Base-by-base conservation (phyloP, 2,113 vertebrate genomes). In the Corapipo altera region DNA sequence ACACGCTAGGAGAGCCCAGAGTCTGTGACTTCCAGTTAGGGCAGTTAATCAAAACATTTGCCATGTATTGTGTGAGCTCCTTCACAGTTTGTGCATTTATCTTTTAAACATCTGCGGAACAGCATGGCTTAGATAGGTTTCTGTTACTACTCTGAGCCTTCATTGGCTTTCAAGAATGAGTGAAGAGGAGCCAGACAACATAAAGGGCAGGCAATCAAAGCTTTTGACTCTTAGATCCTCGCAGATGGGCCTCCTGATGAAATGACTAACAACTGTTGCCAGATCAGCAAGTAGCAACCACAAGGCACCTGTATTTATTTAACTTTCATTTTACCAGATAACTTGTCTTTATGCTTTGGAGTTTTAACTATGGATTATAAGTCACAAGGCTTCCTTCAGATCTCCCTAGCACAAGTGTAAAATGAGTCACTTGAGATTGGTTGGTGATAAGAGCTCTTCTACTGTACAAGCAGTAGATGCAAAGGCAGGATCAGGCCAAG, bases 151-250 rank as follows among this genome's bases (percentile, higher is more conserved):
- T 91, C 91, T 2, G 12, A 92, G 94, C 26, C 91, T 95, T 90
- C 96, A 88, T 77, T 97, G 95, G 93, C 96, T 92, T 91, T 71
- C 15, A 7, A 97, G 95, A 97, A 95, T 80, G 98, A 98, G 97
- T 98, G 98, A 98, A 98, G 98, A 98, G 96, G 91, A 89, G 97
- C 98, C 98, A 98, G 98, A 98, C 96, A 97, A 94, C 97, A 94
- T 97, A 97, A 98, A 97, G 97, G 96, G 89, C 96, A 70, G 91
- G 97, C 97, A 98, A 98, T 98, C 97, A 93, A 98, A 98, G 82
- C 95, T 91, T 97, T 91, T 93, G 97, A 96, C 97, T 88, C 93
- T 97, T 91, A 98, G 97, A 98, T 98, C 97, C 98, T 93, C 85
- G 91, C 98, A 98, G 98, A 98, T 98, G 97, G 96, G 95, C 92